Base-by-base conservation (phyloP, 2,113 vertebrate species). In the Ochotona curzoniae region DNA sequence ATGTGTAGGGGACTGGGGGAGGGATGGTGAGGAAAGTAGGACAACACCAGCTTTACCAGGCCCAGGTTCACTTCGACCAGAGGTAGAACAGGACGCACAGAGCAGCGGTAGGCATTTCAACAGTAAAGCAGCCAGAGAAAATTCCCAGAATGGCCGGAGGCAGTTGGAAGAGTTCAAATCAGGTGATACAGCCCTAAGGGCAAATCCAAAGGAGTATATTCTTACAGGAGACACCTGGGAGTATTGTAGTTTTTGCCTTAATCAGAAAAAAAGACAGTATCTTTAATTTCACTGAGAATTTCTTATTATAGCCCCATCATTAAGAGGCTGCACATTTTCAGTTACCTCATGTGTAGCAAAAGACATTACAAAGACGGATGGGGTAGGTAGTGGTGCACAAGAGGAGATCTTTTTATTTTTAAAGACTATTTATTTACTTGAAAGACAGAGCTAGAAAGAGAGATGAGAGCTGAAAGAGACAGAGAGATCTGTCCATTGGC, bases 211-310 rank as follows among this genome's bases (percentile, higher is more conserved):
- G 63, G 66, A 60, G 4, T 2, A 30, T 15, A 69, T 13, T 61
- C 30, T 78, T 38, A 57, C 9, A 66, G 83, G 71, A 32, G 18
- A 89, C 10, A 60, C 35, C 0, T 35, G 54, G 23, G 70, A 64
- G 20, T 14, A 17, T 66, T 76, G 81, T 54, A 70, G 54, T 35
- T 84, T 95, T 70, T 8, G 7, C 70, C 84, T 94, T 61, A 73
- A 78, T 73, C 69, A 95, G 73, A 91, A 89, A 78, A 86, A 78
- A 86, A 49, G 74, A n/a, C 38, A 85, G 0, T 35, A 26, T 66
- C 12, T 93, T 89, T 82, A 82, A 96, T 83, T 69, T 69, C 7
- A 38, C 0, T 66, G 49, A 81, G 20, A 25, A 76, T 57, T 23
- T 35, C 13, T 66, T 47, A 70, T 44, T 28, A 49, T 18, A 71